phyloP scores from a whole-genome alignment of 2,113 vertebrate genomes.

The Periophthalmus modestus region DNA sequence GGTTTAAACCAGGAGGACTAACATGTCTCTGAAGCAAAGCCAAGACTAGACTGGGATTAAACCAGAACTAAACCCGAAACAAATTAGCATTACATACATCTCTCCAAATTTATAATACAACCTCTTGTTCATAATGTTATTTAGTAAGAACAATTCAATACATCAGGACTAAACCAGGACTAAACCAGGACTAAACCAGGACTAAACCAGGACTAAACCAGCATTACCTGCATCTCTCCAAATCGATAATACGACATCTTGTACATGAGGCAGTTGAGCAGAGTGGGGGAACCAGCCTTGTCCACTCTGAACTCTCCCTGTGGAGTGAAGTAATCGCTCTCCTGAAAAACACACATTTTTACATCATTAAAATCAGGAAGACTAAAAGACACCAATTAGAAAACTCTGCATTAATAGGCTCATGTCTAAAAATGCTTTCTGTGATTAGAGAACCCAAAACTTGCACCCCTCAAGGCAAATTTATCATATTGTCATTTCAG shows the following conservation, averaged over 20 bases:
- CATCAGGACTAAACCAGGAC: background rate
- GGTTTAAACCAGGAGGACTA: too few relatives aligned
- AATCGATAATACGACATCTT: conserved; percentile 99
- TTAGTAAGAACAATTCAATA: too few relatives aligned
- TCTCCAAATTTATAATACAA: too few relatives aligned
- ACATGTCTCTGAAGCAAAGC: too few relatives aligned
- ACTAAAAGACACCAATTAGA: background rate
- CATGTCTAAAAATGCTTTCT: background rate
- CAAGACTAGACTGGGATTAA: background rate
- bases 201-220: background rate
- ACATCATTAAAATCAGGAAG: background rate
- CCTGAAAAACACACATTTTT: conserved; percentile 74
- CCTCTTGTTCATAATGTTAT: too few relatives aligned
- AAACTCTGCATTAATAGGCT: background rate
- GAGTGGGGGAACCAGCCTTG: conserved; percentile 94
- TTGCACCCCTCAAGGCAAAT: background rate
- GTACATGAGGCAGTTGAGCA: conserved; percentile 99
- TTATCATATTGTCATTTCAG: background rate
- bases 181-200: background rate
- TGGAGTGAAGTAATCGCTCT: conserved; percentile 98
- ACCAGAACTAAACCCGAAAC: background rate
- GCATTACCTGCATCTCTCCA: conserved; percentile 98
- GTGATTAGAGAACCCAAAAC: background rate
- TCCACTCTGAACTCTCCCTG: conserved; percentile 98
- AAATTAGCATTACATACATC: background rate